Evolutionary conservation across 2,113 vertebrate genomes (phyloP).

Genomic region (Chaetodon trifascialis): DNA sequence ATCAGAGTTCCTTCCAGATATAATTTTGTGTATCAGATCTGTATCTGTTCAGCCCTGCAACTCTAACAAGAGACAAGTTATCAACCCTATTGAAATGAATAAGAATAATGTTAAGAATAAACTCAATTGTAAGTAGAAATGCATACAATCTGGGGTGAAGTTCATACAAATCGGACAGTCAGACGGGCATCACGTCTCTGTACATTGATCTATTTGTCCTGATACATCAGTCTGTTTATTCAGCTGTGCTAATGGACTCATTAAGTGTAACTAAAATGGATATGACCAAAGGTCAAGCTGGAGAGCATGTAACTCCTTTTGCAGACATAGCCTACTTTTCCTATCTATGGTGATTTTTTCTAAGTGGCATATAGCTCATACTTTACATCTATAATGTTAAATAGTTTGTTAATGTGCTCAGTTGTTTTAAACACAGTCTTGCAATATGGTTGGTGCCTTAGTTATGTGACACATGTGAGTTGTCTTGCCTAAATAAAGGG

Average conservation of each 20-base stretch:
- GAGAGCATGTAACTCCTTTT: constrained; percentile 21
- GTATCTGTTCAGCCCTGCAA: neutral
- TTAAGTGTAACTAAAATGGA: constrained; percentile 19
- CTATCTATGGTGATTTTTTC: neutral
- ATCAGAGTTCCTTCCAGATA: neutral
- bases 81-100: neutral
- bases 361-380: neutral
- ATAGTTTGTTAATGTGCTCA: neutral
- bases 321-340: constrained; percentile 9
- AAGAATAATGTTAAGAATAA: neutral
- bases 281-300: constrained; percentile 1
- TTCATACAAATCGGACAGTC: constrained; percentile 9
- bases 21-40: neutral
- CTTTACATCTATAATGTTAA: neutral
- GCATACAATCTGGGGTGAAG: neutral
- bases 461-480: neutral
- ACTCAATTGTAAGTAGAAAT: neutral
- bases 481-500: neutral
- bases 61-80: neutral
- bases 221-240: constrained; percentile 37
- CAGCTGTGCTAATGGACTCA: constrained; percentile 52
- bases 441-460: too few species aligned
- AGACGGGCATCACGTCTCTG: constrained; percentile 3
- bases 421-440: neutral
- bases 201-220: constrained; percentile 26